phyloP scores from a whole-genome alignment of 2,888 invertebrate species.

The Chrysina gloriosa region DNA sequence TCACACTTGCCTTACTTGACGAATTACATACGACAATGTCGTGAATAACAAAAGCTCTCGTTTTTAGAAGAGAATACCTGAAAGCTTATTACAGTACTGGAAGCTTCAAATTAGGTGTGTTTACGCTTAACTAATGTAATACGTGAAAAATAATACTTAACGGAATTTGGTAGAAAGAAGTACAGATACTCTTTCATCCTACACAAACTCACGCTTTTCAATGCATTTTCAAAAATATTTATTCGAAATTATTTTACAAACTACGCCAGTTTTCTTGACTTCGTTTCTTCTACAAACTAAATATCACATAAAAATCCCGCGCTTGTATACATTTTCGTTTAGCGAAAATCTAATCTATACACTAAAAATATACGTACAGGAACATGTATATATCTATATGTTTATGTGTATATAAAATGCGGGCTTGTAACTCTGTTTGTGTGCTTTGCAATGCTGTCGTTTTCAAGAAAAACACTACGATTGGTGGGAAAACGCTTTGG shows the following conservation, averaged over 20 bases:
- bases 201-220: too few species aligned
- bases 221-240: neutral
- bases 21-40: too few species aligned
- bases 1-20: too few species aligned
- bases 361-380: constrained; percentile 38
- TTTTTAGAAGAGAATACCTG: too few species aligned
- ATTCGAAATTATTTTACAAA: neutral
- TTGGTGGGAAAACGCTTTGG: constrained; percentile 48
- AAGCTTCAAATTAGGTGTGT: too few species aligned
- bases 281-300: neutral
- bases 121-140: too few species aligned
- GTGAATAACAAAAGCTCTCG: too few species aligned
- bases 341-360: constrained; percentile 29
- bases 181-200: too few species aligned
- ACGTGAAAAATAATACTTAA: too few species aligned
- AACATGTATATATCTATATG: constrained; percentile 14
- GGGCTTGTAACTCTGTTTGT: constrained; percentile 35
- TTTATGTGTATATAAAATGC: constrained; percentile 40
- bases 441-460: constrained; percentile 47
- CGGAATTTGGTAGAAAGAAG: too few species aligned
- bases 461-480: constrained; percentile 47
- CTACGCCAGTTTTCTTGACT: neutral
- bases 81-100: too few species aligned
- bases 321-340: constrained; percentile 25
- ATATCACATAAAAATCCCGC: constrained; percentile 18